phyloP scores from a whole-genome alignment of 2,113 vertebrate species.

The Salvelinus fontinalis region DNA sequence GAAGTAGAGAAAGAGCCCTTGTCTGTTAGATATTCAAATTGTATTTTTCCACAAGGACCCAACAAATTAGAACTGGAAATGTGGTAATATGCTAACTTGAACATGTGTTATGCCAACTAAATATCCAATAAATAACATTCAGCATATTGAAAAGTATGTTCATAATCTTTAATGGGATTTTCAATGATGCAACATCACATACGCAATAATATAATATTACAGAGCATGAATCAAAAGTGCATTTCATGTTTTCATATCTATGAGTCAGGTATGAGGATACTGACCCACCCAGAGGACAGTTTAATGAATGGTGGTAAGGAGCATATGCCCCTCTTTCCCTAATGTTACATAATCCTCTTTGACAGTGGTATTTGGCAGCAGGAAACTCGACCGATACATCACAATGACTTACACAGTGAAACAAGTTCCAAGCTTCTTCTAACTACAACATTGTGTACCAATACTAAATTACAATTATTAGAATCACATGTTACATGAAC shows the following conservation, averaged over 20 bases:
- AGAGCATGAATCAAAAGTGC: slow-evolving; percentile 3
- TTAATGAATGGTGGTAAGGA: background rate
- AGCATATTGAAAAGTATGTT: background rate
- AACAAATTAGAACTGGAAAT: too few relatives aligned
- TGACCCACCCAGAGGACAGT: background rate
- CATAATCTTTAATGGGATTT: background rate
- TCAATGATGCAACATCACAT: slow-evolving; percentile 2
- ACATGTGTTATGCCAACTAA: too few relatives aligned
- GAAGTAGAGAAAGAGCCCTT: too few relatives aligned
- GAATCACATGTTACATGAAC: background rate
- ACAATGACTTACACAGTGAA: background rate
- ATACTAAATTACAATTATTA: background rate
- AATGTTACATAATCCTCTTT: too few relatives aligned
- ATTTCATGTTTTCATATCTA: background rate
- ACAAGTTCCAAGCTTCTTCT: background rate
- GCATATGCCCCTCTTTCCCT: too few relatives aligned
- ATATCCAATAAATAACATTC: background rate
- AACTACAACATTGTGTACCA: background rate
- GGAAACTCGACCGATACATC: background rate
- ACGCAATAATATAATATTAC: background rate
- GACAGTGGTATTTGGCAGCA: background rate
- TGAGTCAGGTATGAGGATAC: background rate
- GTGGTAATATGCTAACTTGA: too few relatives aligned
- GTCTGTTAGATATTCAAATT: too few relatives aligned
- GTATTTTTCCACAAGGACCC: too few relatives aligned